phyloP scores from a whole-genome alignment of 2,888 invertebrate species.

The Agrochola macilenta region DNA sequence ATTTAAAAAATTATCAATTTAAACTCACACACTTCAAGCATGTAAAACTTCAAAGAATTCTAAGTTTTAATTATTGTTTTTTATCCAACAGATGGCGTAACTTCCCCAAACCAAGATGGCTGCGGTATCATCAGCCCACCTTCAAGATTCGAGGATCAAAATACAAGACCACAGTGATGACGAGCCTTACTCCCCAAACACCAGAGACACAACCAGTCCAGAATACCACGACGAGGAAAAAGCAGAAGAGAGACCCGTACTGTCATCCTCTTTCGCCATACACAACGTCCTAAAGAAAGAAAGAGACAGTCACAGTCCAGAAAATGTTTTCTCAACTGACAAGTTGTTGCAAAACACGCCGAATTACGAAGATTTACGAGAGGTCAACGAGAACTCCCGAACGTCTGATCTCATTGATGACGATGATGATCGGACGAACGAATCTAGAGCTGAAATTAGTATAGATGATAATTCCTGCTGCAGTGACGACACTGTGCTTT shows the following conservation, averaged over 20 bases:
- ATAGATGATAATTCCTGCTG: conserved; percentile 92
- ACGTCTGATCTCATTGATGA: conserved; percentile 80
- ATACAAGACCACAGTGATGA: conserved; percentile 88
- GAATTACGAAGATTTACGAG: conserved; percentile 79
- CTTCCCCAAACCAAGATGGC: conserved; percentile 79
- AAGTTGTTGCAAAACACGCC: conserved; percentile 87
- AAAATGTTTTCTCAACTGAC: conserved; percentile 88
- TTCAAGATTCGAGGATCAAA: conserved; percentile 83
- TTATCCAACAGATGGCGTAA: conserved; percentile 86
- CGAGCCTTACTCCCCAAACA: conserved; percentile 86
- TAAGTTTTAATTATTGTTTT: not conserved
- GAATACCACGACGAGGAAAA: conserved; percentile 86
- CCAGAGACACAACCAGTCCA: conserved; percentile 84
- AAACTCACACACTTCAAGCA: no score
- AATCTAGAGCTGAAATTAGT: conserved; percentile 83
- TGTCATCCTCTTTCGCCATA: conserved; percentile 87
- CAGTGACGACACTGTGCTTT: conserved; percentile 95
- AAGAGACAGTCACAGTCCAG: conserved; percentile 85
- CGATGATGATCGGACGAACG: conserved; percentile 74
- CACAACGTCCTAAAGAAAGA: conserved; percentile 89
- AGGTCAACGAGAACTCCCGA: conserved; percentile 73
- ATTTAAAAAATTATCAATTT: no score
- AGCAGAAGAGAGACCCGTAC: conserved; percentile 78
- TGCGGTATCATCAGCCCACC: conserved; percentile 86
- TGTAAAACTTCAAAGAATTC: not conserved